A percentile compares a stretch with the other conserved stretches of the same genome.
Conservation (phyloP, 2,888 invertebrate species). For the Dicyrtomina minuta region DNA sequence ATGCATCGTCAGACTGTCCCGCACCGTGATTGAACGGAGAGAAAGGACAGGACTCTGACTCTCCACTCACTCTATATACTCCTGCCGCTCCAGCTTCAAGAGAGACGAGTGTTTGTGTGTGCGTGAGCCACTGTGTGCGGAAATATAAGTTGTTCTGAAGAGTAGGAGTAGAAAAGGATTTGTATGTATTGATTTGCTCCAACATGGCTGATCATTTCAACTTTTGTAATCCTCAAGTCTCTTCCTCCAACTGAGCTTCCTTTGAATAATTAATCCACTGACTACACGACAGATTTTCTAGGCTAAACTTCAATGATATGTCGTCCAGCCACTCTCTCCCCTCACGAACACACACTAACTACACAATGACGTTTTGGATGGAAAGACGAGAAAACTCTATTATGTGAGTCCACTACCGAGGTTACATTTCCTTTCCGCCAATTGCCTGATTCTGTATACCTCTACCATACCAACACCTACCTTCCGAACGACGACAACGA, state of each 20-base stretch:
- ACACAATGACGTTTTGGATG: too few species aligned
- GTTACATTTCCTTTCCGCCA: not conserved
- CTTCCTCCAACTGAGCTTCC: not conserved
- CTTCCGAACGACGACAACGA: too few species aligned
- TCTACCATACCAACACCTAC: too few species aligned
- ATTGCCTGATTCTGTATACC: not conserved
- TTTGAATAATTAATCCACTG: conserved; percentile 25
- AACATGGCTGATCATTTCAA: conserved; percentile 21
- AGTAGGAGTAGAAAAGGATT: not conserved
- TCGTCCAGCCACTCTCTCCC: not conserved
- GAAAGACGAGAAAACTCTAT: too few species aligned
- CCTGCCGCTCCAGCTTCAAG: too few species aligned
- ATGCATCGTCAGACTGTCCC: too few species aligned
- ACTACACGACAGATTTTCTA: conserved; percentile 25
- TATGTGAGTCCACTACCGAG: too few species aligned
- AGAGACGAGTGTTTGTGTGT: too few species aligned
- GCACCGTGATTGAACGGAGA: too few species aligned
- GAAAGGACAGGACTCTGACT: too few species aligned
- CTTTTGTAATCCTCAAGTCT: conserved; percentile 21
- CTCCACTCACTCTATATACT: too few species aligned
- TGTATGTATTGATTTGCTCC: conserved; percentile 15
- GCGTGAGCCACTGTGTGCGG: not conserved
- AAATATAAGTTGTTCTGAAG: not conserved
- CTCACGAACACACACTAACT: too few species aligned
- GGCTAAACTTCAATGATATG: conserved; percentile 8